Percentiles rank a stretch among this genome's conserved stretches.
Conservation (phyloP, 64 coral and sea anemone species). For the Montipora efflorescens region DNA sequence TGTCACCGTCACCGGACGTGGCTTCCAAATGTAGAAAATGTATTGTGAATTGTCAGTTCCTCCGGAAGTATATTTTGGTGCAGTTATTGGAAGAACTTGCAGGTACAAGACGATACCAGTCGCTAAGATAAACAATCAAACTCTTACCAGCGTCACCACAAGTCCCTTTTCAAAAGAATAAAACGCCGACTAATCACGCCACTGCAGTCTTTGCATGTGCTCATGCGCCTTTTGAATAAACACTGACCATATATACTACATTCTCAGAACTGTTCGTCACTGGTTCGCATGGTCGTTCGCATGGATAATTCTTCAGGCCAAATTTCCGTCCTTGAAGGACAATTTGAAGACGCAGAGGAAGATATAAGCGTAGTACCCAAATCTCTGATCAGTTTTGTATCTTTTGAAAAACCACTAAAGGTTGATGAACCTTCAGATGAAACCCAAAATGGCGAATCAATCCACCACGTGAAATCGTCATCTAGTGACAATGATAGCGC, state of each 20-base stretch:
- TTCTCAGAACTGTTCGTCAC: neutral
- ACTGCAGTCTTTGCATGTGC: neutral
- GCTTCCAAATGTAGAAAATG: neutral
- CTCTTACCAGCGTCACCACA: neutral
- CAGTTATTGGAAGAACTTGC: neutral
- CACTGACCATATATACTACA: conserved; percentile 1
- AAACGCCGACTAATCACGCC: neutral
- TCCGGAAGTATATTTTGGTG: neutral
- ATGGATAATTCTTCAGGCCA: neutral
- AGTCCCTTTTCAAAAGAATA: neutral
- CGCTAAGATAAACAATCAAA: neutral
- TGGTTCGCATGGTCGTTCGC: neutral
- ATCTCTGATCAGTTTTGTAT: conserved; percentile 27
- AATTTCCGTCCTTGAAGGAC: conserved; percentile 26
- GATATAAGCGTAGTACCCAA: conserved; percentile 69
- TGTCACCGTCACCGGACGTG: neutral
- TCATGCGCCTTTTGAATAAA: neutral
- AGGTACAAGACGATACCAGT: neutral
- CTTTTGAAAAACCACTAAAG: neutral
- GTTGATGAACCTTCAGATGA: neutral
- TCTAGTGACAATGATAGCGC: conserved; percentile 42
- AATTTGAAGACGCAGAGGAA: conserved; percentile 95
- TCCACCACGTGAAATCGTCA: conserved; percentile 46
- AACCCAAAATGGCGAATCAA: conserved; percentile 5
- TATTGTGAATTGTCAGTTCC: neutral